Evolutionary conservation across 2,797 vertebrate genomes (phyloP).

Genomic region (Lepus oiostolus): DNA sequence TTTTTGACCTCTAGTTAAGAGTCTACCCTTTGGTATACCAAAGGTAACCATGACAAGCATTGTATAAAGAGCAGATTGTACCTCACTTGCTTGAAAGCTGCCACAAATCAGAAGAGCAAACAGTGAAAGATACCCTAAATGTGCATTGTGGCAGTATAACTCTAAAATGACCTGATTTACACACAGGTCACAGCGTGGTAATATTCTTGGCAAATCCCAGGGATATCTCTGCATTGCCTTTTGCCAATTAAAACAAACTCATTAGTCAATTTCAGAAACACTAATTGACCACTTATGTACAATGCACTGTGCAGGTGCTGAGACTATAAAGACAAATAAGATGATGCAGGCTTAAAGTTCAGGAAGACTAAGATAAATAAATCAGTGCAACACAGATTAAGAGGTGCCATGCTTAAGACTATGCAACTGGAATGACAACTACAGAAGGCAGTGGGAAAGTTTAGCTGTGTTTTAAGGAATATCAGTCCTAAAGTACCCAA

Average conservation of each 20-base stretch:
- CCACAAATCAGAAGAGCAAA: neutral
- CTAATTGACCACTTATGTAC: neutral
- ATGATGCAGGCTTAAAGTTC: neutral
- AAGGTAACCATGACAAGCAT: neutral
- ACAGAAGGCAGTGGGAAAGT: neutral
- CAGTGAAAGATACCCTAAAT: neutral
- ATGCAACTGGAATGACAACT: neutral
- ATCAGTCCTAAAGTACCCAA: neutral
- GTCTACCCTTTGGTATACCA: neutral
- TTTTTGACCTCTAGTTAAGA: neutral
- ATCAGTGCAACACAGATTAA: neutral
- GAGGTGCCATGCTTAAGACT: neutral
- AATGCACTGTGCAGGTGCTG: neutral
- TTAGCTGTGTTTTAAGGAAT: conserved; percentile 5
- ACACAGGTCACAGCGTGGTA: neutral
- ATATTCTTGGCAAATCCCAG: neutral
- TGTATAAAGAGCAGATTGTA: neutral
- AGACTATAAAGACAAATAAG: neutral
- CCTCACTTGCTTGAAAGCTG: neutral
- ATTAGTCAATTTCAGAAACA: neutral
- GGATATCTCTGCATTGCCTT: neutral
- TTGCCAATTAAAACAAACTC: neutral
- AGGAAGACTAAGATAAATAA: neutral
- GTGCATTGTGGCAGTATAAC: neutral
- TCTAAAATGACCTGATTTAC: neutral